These are phyloP conservation scores for Alitta virens DNA, from an alignment of 2,888 invertebrate species.

Conservation along the genomic window DNA sequence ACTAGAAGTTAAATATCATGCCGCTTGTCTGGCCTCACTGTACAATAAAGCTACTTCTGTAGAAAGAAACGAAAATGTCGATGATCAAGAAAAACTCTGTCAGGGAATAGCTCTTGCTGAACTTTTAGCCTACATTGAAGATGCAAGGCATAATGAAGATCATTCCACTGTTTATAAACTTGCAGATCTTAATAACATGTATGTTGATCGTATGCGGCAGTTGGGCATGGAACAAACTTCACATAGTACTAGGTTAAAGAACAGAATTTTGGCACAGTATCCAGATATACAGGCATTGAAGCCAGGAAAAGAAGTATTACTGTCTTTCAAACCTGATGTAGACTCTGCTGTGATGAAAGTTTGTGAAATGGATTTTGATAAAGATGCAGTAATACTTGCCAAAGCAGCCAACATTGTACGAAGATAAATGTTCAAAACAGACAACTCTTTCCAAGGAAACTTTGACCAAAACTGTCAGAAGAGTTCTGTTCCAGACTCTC, in stretches of 20 bases:
- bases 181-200: conserved; percentile 25
- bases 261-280: conserved; percentile 1
- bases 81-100: too few relatives aligned
- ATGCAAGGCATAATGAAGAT: conserved; percentile 13
- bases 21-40: not conserved
- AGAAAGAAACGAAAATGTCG: too few relatives aligned
- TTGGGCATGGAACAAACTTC: conserved; percentile 16
- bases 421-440: conserved; percentile 24
- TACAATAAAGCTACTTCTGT: conserved; percentile 1
- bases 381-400: conserved; percentile 29
- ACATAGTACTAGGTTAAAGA: conserved; percentile 20
- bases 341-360: not conserved
- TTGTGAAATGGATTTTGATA: not conserved
- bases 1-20: conserved; percentile 9
- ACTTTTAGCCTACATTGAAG: conserved; percentile 26
- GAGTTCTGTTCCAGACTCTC: conserved; percentile 17
- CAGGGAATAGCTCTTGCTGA: conserved; percentile 14
- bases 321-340: conserved; percentile 17
- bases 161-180: conserved; percentile 24
- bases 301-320: too few relatives aligned
- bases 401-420: conserved; percentile 32
- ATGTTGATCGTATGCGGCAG: conserved; percentile 25
- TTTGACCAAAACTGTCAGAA: conserved; percentile 23
- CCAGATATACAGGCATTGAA: too few relatives aligned
- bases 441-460: conserved; percentile 20